Evolutionary conservation across 2,888 invertebrate genomes (phyloP).

Genomic region (Alviniconcha strummeri): DNA sequence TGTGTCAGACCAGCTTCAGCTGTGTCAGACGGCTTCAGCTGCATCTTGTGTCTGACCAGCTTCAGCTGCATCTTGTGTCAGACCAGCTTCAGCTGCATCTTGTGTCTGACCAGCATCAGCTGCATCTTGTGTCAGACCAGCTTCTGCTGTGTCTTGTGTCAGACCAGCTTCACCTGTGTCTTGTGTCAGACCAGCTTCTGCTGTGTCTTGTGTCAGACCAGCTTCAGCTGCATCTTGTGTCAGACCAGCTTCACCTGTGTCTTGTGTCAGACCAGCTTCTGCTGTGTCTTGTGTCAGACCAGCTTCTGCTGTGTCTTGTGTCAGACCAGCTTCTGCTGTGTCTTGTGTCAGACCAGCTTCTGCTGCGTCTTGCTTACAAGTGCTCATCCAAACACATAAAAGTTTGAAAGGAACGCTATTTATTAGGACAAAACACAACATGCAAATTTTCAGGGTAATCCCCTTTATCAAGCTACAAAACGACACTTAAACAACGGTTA

Average conservation of each 20-base stretch:
- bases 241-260: too few relatives aligned
- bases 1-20: not conserved
- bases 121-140: not conserved
- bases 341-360: not conserved
- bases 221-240: too few relatives aligned
- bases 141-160: not conserved
- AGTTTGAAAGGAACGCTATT: too few relatives aligned
- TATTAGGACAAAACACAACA: too few relatives aligned
- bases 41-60: not conserved
- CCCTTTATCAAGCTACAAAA: too few relatives aligned
- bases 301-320: not conserved
- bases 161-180: not conserved
- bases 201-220: too few relatives aligned
- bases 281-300: not conserved
- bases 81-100: not conserved
- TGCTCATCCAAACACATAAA: too few relatives aligned
- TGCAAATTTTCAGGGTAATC: too few relatives aligned
- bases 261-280: not conserved
- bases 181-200: not conserved
- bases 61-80: not conserved
- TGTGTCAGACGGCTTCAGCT: not conserved
- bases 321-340: not conserved
- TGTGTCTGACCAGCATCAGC: not conserved
- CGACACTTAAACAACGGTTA: too few relatives aligned
- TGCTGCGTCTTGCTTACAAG: too few relatives aligned